Conservation (phyloP, 2,797 vertebrate genomes). For the Parambassis ranga region DNA sequence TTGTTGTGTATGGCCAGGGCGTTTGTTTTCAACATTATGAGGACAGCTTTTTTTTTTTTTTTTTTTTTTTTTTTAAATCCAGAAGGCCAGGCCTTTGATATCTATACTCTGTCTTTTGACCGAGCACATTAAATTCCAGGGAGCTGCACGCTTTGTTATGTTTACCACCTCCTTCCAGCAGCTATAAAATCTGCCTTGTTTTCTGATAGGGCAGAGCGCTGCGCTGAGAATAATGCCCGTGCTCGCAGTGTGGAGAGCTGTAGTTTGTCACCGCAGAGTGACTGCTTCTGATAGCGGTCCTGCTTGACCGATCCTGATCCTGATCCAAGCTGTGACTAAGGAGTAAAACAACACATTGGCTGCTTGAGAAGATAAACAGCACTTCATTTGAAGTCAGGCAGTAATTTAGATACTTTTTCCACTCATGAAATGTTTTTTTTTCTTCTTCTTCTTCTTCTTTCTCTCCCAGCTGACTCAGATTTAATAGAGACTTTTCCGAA, state of each 20-base stretch:
- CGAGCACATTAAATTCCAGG: slow-evolving; percentile 67
- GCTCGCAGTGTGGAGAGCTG: slow-evolving; percentile 33
- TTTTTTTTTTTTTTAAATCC: background rate
- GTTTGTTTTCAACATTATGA: slow-evolving; percentile 56
- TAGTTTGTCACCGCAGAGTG: slow-evolving; percentile 65
- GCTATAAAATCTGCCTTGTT: slow-evolving; percentile 74
- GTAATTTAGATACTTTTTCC: slow-evolving; percentile 68
- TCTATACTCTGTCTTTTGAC: slow-evolving; percentile 69
- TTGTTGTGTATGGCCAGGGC: slow-evolving; percentile 36
- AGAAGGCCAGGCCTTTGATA: slow-evolving; percentile 62
- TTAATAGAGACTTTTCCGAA: slow-evolving; percentile 73
- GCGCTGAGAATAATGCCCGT: slow-evolving; percentile 62
- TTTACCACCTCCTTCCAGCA: slow-evolving; percentile 66
- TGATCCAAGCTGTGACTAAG: slow-evolving; percentile 66
- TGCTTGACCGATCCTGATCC: slow-evolving; percentile 68
- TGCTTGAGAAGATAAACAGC: slow-evolving; percentile 70
- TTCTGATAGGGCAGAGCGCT: slow-evolving; percentile 62
- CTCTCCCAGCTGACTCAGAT: slow-evolving; percentile 53
- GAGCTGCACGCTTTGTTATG: slow-evolving; percentile 66
- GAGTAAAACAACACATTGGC: slow-evolving; percentile 67
- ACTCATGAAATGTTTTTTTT: slow-evolving; percentile 51
- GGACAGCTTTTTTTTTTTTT: slow-evolving; percentile 19
- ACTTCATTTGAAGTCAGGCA: slow-evolving; percentile 70
- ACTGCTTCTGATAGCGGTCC: slow-evolving; percentile 67
- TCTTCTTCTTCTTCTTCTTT: background rate